Percentiles rank a stretch among this genome's conserved stretches.
Conservation (phyloP, 2,797 vertebrate species). For the Euthynnus affinis region DNA sequence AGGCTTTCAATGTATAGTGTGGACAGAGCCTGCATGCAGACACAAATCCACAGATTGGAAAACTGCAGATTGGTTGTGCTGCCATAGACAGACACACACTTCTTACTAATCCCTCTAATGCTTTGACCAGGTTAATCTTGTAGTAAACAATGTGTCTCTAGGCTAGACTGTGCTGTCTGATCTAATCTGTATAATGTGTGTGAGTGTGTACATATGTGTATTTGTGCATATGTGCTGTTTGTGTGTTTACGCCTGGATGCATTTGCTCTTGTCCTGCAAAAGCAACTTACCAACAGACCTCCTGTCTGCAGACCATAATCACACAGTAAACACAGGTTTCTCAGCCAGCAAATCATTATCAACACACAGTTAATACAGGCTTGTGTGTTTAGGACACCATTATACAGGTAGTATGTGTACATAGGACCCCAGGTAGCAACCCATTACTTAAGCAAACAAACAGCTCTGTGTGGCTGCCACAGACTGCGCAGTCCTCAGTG, state of each 20-base stretch:
- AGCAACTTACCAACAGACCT: constrained; percentile 63
- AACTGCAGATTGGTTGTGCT: constrained; percentile 33
- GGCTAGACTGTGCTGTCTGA: constrained; percentile 54
- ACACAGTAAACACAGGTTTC: constrained; percentile 32
- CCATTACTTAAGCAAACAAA: constrained; percentile 71
- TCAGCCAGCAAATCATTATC: constrained; percentile 53
- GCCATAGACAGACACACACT: constrained; percentile 16
- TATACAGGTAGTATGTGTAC: constrained; percentile 56
- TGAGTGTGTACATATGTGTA: constrained; percentile 24
- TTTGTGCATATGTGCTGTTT: constrained; percentile 25
- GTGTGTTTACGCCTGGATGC: constrained; percentile 29
- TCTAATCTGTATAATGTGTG: constrained; percentile 58
- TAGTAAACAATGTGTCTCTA: constrained; percentile 66
- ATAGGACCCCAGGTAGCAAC: constrained; percentile 58
- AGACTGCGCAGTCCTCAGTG: constrained; percentile 40
- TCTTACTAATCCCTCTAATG: constrained; percentile 58
- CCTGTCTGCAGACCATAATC: constrained; percentile 59
- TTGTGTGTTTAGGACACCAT: constrained; percentile 51
- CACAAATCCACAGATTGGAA: constrained; percentile 28
- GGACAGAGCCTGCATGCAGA: background rate
- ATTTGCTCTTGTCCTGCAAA: constrained; percentile 52
- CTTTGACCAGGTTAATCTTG: constrained; percentile 68
- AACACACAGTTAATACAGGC: constrained; percentile 46
- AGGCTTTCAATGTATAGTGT: background rate
- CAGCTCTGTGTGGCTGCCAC: constrained; percentile 45